A percentile compares a stretch with the other conserved stretches of the same genome.
These are phyloP conservation scores for Heliothis subflexa DNA, from an alignment of 1,140 invertebrate genomes.

Conservation along the genomic window DNA sequence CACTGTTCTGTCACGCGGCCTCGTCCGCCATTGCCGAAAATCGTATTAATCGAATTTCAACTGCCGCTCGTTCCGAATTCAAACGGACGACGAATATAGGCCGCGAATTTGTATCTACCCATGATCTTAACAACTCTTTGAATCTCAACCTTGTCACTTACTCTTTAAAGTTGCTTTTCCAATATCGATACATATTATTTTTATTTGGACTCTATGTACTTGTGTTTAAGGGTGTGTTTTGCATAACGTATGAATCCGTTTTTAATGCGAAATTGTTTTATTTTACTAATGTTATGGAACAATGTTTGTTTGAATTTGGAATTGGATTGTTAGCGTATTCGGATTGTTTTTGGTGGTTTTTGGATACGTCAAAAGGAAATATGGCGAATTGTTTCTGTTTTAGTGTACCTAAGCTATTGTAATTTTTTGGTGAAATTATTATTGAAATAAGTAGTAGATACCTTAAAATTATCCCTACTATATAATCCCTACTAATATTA, in stretches of 20 bases:
- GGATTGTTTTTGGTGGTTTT: constrained; percentile 16
- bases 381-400: constrained; percentile 6
- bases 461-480: no score
- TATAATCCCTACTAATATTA: no score
- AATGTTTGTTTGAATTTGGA: constrained; percentile 23
- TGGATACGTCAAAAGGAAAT: not conserved
- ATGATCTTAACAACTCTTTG: not conserved
- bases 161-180: not conserved
- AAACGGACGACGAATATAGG: constrained; percentile 76
- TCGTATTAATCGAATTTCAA: constrained; percentile 73
- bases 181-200: not conserved
- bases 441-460: not conserved
- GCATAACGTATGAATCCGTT: not conserved
- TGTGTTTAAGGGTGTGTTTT: constrained; percentile 2
- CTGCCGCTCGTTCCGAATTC: constrained; percentile 67
- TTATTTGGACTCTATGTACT: not conserved
- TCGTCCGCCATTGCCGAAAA: constrained; percentile 57
- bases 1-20: not conserved
- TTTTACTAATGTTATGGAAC: constrained; percentile 5
- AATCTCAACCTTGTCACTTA: not conserved
- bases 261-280: constrained; percentile 22
- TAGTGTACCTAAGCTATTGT: not conserved
- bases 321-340: not conserved
- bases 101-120: constrained; percentile 54
- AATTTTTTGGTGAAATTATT: not conserved